Evolutionary conservation across 2,797 vertebrate genomes (phyloP), one percentile per base, ranked within the genome.

Genomic region (Phoxinus dragarum): DNA sequence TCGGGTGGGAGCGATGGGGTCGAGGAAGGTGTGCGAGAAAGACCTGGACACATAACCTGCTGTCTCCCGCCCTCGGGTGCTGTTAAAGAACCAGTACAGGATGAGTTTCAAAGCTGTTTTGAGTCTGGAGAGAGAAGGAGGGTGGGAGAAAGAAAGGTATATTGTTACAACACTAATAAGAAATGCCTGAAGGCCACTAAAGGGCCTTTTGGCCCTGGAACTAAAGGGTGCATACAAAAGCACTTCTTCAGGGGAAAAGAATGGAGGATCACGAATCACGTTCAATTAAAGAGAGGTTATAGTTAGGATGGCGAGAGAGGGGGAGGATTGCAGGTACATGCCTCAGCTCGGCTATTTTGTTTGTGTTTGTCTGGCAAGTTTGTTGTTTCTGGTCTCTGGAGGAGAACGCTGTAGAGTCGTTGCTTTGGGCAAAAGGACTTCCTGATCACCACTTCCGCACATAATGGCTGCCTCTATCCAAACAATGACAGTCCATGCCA

Each of bases 81-180:
- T 84, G 80, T 72, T 75, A 34, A 87, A 86, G 56, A 85, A 75
- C 44, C 79, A 75, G 68, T 78, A 34, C 83, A 74, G 82, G 85
- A 86, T 89, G 86, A 81, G 82, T 87, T 88, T 87, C 86, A 89
- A 89, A 87, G 86, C 84, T 67, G 85, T 74, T 87, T 52, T 68
- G 74, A 75, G 72, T 31, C 40, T 42, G 10, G 34, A 75, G 31
- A 82, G 38, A 79, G 80, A 80, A 34, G 52, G 34, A 81, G 81
- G 61, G 56, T 11, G 36, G 67, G 67, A 81, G 71, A 64, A 81
- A 81, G 80, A 85, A 79, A 72, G 74, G 82, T 88, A 88, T 88
- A 88, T 68, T 82, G 83, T 82, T 88, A 87, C 87, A 82, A 84
- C 86, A 76, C 72, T 81, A 82, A 81, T 88, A 86, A 80, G 81